These are phyloP conservation scores for Solea senegalensis DNA, from an alignment of 2,113 vertebrate genomes.

Conservation along the genomic window DNA sequence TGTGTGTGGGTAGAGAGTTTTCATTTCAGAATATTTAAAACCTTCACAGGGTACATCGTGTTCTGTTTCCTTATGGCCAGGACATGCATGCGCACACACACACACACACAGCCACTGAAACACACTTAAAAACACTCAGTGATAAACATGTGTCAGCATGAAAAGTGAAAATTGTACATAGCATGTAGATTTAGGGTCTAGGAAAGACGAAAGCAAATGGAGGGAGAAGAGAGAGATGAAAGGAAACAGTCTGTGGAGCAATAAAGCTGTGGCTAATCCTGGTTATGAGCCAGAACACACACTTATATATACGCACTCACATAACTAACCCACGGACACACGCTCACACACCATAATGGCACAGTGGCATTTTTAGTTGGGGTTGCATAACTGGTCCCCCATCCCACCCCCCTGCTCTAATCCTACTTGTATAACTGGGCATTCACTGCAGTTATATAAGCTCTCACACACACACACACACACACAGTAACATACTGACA, in stretches of 20 bases:
- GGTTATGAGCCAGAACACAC: slow-evolving; percentile 61
- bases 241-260: slow-evolving; percentile 49
- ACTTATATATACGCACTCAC: slow-evolving; percentile 9
- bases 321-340: neutral
- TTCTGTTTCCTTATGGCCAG: slow-evolving; percentile 40
- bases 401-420: slow-evolving; percentile 65
- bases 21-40: slow-evolving; percentile 57
- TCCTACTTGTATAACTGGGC: slow-evolving; percentile 87
- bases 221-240: slow-evolving; percentile 21
- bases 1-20: slow-evolving; percentile 12
- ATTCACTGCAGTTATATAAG: slow-evolving; percentile 86
- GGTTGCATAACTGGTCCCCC: slow-evolving; percentile 75
- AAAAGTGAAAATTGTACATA: neutral
- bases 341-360: slow-evolving; percentile 49
- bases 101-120: slow-evolving; percentile 24
- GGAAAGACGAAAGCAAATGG: slow-evolving; percentile 23
- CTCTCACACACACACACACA: slow-evolving; percentile 82
- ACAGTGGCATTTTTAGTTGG: slow-evolving; percentile 76
- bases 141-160: slow-evolving; percentile 13
- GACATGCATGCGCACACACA: slow-evolving; percentile 6
- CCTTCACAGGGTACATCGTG: slow-evolving; percentile 58
- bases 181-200: slow-evolving; percentile 13
- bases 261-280: slow-evolving; percentile 66
- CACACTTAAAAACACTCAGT: slow-evolving; percentile 11
- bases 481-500: slow-evolving; percentile 36